Evolutionary conservation across 2,888 invertebrate species (phyloP), one percentile per base, ranked within the genome.

Genomic region (Mycalesis mineus): DNA sequence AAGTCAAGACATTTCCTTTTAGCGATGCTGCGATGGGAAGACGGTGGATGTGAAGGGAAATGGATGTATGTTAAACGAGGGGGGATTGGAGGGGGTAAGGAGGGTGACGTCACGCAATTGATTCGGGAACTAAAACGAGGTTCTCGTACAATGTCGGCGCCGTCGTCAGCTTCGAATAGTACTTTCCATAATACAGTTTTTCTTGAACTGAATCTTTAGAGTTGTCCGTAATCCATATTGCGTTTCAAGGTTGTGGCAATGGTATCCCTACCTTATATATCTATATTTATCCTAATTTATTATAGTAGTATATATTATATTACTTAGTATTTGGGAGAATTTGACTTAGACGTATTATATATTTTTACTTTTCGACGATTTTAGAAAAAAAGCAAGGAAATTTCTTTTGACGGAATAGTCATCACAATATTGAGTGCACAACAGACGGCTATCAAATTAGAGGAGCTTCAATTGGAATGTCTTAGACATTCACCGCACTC

Each of bases 91-190:
- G 62, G 70, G 71, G 73, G 68, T 60, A 69, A 71, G 73, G 66
- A 67, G 61, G 67, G 75, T 83, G 85, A 84, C 85, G 85, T 87
- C 84, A 87, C 76, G 74, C 83, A 85, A 87, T 87, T 87, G 86
- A 87, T 87, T 86, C 79, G 78, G 75, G 77, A 80, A 80, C 80
- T 82, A 81, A 84, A 84, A 84, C 78, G 80, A 78, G 81, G 84
- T 81, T n/a, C n/a, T n/a, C 82, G 80, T 76, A 78, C 79, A 78
- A 81, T 80, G 73, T 73, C 75, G 81, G 80, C 80, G 82, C 73
- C 74, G 68, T 29, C 49, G 42, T 15, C 17, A 50, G 50, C 33
- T 4, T 5, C 14, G 36, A 52, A 60, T 62, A 44, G 14, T 13
- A 44, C 13, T 39, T 5, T 33, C 11, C 29, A 8, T 7, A n/a